Conservation (phyloP, 2,113 vertebrate genomes). For the Promerops cafer region DNA sequence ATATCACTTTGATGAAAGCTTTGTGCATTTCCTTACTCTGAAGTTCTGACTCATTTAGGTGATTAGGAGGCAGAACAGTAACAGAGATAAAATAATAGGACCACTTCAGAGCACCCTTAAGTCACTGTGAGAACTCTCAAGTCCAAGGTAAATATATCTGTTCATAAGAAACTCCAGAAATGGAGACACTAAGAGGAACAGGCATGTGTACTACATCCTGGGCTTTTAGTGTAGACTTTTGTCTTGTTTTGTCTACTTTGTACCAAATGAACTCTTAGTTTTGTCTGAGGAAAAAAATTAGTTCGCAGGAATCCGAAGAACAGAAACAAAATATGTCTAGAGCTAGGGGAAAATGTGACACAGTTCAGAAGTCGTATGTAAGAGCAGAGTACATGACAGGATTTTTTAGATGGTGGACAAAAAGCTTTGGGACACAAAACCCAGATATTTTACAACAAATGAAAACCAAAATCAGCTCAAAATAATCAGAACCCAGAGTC, state of each 20-base stretch:
- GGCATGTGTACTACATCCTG: background rate
- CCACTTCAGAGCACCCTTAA: background rate
- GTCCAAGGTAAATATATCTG: background rate
- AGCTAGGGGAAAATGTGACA: background rate
- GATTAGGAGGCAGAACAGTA: background rate
- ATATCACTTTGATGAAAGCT: background rate
- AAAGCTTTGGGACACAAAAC: background rate
- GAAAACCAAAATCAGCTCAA: background rate
- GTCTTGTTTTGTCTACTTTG: background rate
- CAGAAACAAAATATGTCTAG: background rate
- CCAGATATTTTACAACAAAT: background rate
- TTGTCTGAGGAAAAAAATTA: background rate
- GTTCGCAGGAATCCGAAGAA: background rate
- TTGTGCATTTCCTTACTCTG: background rate
- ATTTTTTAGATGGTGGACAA: background rate
- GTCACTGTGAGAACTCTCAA: background rate
- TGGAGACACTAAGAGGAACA: background rate
- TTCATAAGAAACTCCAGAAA: background rate
- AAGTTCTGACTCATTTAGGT: slow-evolving; percentile 5
- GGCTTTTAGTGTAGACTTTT: background rate
- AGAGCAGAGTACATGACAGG: background rate
- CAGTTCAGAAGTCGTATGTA: background rate
- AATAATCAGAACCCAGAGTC: background rate
- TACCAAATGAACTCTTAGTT: background rate
- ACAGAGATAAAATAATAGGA: background rate